Evolutionary conservation across 2,113 vertebrate species (phyloP).

Genomic region (Eolophus roseicapilla): DNA sequence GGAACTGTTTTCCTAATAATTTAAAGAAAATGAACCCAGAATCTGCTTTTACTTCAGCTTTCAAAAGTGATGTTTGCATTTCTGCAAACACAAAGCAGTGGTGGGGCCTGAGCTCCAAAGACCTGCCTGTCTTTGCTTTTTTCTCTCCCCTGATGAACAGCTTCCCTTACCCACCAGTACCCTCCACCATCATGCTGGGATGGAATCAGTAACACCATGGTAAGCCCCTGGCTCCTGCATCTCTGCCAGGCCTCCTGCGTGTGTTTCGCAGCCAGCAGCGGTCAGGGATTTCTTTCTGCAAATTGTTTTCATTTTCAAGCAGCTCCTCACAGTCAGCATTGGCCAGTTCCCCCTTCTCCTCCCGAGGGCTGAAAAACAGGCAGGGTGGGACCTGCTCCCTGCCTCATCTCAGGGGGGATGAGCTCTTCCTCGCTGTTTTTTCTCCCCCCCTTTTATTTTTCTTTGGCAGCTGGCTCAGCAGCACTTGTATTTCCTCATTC

Average conservation of each 20-base stretch:
- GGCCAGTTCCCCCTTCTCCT: neutral
- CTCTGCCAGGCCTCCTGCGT: neutral
- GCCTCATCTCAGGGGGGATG: neutral
- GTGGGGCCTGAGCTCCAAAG: neutral
- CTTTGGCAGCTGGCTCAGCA: neutral
- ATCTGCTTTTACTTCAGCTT: neutral
- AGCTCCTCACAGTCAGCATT: neutral
- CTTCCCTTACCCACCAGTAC: neutral
- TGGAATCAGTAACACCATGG: accelerated
- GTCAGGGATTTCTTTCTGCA: neutral
- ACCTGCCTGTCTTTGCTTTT: neutral
- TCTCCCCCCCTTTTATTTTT: neutral
- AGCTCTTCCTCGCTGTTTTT: neutral
- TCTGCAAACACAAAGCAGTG: neutral
- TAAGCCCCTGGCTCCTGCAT: accelerated
- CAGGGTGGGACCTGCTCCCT: neutral
- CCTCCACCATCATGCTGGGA: accelerated
- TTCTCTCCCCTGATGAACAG: neutral
- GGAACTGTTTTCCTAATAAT: neutral
- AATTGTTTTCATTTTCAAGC: neutral
- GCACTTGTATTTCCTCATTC: neutral
- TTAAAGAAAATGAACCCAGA: neutral
- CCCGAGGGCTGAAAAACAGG: neutral
- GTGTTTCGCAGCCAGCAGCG: neutral
- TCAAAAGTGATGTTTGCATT: accelerated